Conservation (phyloP, 2,113 vertebrate genomes). For the Cathartes aura region DNA sequence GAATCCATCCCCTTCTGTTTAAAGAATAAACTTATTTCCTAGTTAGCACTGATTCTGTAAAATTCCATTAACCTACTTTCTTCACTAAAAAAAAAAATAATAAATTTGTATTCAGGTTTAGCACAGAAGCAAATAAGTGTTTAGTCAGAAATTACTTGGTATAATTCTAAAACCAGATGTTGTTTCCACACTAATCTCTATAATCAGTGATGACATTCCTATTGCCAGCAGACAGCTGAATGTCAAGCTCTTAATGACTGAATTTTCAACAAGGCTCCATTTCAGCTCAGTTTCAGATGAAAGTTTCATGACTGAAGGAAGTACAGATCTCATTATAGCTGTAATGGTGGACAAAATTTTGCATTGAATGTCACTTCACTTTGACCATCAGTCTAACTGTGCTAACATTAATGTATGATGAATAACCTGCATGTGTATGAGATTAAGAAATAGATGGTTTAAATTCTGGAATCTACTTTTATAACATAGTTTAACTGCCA, state of each 20-base stretch:
- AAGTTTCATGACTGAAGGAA: background rate
- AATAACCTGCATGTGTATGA: background rate
- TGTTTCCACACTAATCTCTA: background rate
- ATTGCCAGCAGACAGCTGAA: background rate
- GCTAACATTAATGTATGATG: background rate
- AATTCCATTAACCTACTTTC: background rate
- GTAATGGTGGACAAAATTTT: background rate
- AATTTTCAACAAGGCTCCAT: background rate
- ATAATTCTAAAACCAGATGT: background rate
- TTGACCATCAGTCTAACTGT: background rate
- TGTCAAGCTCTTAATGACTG: background rate
- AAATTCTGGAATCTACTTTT: background rate
- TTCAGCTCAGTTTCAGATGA: background rate
- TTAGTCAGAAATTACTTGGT: background rate
- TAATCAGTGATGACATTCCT: background rate
- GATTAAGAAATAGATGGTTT: background rate
- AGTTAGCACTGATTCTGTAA: background rate
- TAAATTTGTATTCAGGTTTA: background rate
- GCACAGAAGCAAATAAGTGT: background rate
- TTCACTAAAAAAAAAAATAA: background rate
- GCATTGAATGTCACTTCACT: background rate
- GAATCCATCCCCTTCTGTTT: background rate
- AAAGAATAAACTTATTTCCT: background rate
- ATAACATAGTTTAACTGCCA: background rate
- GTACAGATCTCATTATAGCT: background rate